phyloP scores from a whole-genome alignment of 2,888 invertebrate genomes.

The Rhingia rostrata region DNA sequence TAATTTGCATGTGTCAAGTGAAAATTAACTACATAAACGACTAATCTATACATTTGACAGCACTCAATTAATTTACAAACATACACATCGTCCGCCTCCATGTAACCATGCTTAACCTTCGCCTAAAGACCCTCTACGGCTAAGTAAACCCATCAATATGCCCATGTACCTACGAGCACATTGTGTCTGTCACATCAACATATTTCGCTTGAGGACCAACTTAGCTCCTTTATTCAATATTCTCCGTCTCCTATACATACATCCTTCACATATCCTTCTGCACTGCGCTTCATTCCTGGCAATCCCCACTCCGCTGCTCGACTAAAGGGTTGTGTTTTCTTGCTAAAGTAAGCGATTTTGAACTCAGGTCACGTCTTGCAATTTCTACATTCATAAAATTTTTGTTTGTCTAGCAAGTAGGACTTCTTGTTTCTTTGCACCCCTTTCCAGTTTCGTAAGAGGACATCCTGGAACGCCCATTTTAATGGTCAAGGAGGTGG shows the following conservation, averaged over 20 bases:
- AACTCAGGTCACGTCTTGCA: conserved; percentile 64
- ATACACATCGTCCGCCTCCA: conserved; percentile 2
- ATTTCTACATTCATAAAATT: conserved; percentile 56
- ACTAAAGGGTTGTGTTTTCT: conserved; percentile 2
- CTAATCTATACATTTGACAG: conserved; percentile 53
- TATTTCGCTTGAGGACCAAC: conserved; percentile 43
- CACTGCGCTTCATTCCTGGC: neutral
- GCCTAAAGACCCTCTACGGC: conserved; percentile 12
- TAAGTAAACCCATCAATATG: conserved; percentile 60
- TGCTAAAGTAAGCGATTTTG: conserved; percentile 32
- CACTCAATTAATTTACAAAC: conserved; percentile 62
- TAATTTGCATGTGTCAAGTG: conserved; percentile 62
- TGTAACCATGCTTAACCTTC: conserved; percentile 50
- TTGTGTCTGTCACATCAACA: conserved; percentile 69
- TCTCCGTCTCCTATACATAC: conserved; percentile 8
- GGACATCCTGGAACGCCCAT: conserved; percentile 3
- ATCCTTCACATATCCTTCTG: conserved; percentile 8
- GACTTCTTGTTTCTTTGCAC: neutral
- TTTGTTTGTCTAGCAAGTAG: conserved; percentile 58
- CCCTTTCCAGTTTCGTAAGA: neutral
- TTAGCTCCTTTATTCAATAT: conserved; percentile 66
- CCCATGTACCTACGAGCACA: conserved; percentile 9
- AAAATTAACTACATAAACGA: conserved; percentile 52
- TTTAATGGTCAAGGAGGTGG: conserved; percentile 32
- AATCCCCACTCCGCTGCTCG: neutral